Base-by-base conservation (phyloP, 2,888 invertebrate species). In the Notodonta dromedarius region DNA sequence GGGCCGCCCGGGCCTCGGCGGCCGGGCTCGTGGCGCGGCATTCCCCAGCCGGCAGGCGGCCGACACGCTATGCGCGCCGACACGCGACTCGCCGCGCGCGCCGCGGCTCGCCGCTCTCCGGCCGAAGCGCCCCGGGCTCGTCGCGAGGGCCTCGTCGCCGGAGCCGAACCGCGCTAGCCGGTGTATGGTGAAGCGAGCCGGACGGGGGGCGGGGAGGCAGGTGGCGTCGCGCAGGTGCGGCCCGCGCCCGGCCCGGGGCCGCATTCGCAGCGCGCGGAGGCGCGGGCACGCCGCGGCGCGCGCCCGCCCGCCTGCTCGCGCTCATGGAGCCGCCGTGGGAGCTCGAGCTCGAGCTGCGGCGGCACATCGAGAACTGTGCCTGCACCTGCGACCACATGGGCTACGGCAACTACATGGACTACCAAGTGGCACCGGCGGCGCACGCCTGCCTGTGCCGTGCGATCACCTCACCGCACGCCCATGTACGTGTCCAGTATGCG, bases 321-420 rank as follows among this genome's bases (percentile, higher is more conserved):
- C 88, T 87, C 87, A 94, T 94, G 93, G 94, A 94, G 91, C 88
- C 92, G 79, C 91, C 92, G 74, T 94, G 95, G 94, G 95, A 95
- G 86, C 94, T 97, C 82, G 97, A 97, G 90, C 95, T 97, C 86
- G 97, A 98, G 94, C 95, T 98, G 90, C 95, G 97, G 87, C 96
- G 96, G 89, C 98, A 98, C 94, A 97, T 98, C 89, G 96, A 97
- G 91, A 96, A 96, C 88, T 98, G 98, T 94, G 96, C 97, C 79
- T 98, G 98, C 94, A 96, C 97, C 82, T 98, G 98, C 95, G 97
- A 97, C 94, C 98, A 98, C 94, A 97, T 98, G 96, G 98, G 98
- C 87, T 97, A 97, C 94, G 98, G 98, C 81, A 98, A 98, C 94
- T 97, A 96, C 89, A 96, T 97, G 96, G 97, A 97, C 94, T 97